Evolutionary conservation across 2,888 invertebrate genomes (phyloP).

Genomic region (Neocrepidodera transversa): DNA sequence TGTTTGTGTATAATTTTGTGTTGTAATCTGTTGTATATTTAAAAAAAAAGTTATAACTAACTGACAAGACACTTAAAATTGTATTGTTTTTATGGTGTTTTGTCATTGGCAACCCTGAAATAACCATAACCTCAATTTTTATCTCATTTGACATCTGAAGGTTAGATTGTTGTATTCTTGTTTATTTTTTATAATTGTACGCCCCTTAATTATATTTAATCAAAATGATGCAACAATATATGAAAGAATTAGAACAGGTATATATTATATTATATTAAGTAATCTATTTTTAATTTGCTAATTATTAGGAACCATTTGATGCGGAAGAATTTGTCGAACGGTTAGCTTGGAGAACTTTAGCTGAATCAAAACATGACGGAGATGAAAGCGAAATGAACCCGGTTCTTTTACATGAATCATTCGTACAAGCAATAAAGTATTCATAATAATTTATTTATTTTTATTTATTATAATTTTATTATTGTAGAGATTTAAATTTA

Average conservation of each 20-base stretch:
- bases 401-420: slow-evolving; percentile 86
- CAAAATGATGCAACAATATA: slow-evolving; percentile 83
- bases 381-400: slow-evolving; percentile 83
- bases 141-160: too few species aligned
- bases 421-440: slow-evolving; percentile 90
- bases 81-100: too few species aligned
- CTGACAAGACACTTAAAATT: too few species aligned
- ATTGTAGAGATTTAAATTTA: slow-evolving; percentile 66
- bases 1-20: too few species aligned
- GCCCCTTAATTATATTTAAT: too few species aligned
- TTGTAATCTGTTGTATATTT: too few species aligned
- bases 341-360: slow-evolving; percentile 91
- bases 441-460: slow-evolving; percentile 1
- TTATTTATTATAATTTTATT: background rate
- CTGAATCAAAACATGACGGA: slow-evolving; percentile 70
- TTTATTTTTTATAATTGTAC: too few species aligned
- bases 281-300: background rate
- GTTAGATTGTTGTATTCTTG: too few species aligned
- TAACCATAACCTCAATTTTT: too few species aligned
- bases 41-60: too few species aligned
- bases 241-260: slow-evolving; percentile 87
- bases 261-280: slow-evolving; percentile 2
- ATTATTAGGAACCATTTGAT: slow-evolving; percentile 90
- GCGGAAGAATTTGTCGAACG: slow-evolving; percentile 97
- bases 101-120: too few species aligned